Evolutionary conservation across 2,113 vertebrate genomes (phyloP).

Genomic region (Cnemophilus loriae): DNA sequence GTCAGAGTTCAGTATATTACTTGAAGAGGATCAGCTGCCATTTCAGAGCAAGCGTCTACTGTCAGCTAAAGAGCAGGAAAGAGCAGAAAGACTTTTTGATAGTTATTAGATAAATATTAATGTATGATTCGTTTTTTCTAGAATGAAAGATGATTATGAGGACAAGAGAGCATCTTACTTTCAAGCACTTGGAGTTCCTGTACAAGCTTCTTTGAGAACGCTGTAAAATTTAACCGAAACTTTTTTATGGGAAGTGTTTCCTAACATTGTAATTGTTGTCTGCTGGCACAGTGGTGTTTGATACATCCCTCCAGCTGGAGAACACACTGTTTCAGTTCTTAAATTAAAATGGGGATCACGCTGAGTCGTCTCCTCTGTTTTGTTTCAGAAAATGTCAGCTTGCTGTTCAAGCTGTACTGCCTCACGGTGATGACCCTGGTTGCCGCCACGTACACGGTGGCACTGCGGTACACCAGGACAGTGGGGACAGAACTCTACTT

Average conservation of each 20-base stretch:
- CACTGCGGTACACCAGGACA: slow-evolving; percentile 86
- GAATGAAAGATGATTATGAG: not conserved
- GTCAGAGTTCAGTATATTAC: not conserved
- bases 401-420: slow-evolving; percentile 94
- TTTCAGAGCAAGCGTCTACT: fast-evolving
- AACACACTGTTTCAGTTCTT: not conserved
- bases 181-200: not conserved
- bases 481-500: slow-evolving; percentile 83
- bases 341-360: not conserved
- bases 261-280: not conserved
- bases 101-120: not conserved
- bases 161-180: not conserved
- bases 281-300: not conserved
- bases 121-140: not conserved
- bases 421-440: slow-evolving; percentile 94
- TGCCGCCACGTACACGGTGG: slow-evolving; percentile 87
- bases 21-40: not conserved
- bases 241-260: not conserved
- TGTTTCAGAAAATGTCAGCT: slow-evolving; percentile 83
- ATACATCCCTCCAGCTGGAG: not conserved
- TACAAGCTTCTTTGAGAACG: not conserved
- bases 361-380: not conserved
- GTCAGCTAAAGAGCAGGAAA: not conserved
- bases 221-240: not conserved
- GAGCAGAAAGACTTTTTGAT: not conserved